Evolutionary conservation across 2,797 vertebrate species (phyloP), one percentile per base, ranked within the genome.

Genomic region (Gobio occitaniae): DNA sequence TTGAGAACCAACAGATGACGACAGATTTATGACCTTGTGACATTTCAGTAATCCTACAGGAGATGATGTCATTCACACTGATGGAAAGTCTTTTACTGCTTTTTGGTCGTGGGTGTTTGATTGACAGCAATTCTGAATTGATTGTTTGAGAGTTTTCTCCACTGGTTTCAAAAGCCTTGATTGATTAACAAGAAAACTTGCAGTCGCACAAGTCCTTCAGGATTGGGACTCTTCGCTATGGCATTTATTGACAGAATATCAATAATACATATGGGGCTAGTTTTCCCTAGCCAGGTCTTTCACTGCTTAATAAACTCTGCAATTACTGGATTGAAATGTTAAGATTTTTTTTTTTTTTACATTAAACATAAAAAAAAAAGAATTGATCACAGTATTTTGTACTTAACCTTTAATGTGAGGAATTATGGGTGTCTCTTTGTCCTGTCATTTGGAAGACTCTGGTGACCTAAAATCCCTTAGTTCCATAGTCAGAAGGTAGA

Each of bases 381-480:
- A 66, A 56, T 47, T 74, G 78, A 72, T 56, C 17, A 38, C 68
- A 59, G 50, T 41, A 79, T 90, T 72, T 83, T 93, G 0, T 93
- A 97, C 95, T 95, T 96, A 95, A 54, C 95, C 95, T 86, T 96
- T 95, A 10, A 96, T 96, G 77, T 96, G 95, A 0, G 95, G 71
- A 96, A 96, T 84, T 96, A 95, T 2, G 1, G 13, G 95, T 95
- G n/a, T 95, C 96, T 83, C 94, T 93, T 90, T 95, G 95, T 36
- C 94, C 93, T 2, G 94, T 95, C 50, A 95, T 93, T 54, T 94
- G 93, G 84, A 95, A 93, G 89, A 95, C 93, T 88, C 96, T 96
- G 90, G 95, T 95, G 89, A 95, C 95, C 88, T 96, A 91, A 65
- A 95, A 95, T 86, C 94, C 93, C 85, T 92, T 93, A 88, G 93